These are phyloP conservation scores for Dromaius novaehollandiae DNA, from an alignment of 2,113 vertebrate species.

Conservation along the genomic window DNA sequence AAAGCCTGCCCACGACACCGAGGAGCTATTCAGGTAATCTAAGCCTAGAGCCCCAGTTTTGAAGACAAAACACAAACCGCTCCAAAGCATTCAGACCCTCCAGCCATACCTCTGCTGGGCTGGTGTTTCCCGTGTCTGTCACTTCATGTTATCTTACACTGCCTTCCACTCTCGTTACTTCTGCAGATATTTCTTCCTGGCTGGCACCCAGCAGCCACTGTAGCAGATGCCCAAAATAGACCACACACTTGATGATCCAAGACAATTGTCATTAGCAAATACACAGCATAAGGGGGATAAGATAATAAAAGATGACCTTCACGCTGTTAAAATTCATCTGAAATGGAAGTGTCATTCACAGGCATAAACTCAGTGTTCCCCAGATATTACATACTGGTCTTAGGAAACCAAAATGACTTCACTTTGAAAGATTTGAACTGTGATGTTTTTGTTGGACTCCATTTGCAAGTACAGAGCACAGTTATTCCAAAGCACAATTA, in stretches of 20 bases:
- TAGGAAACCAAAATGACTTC: not conserved
- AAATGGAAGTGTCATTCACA: not conserved
- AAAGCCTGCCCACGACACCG: not conserved
- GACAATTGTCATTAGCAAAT: not conserved
- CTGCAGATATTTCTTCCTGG: not conserved
- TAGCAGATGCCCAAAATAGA: conserved; percentile 14
- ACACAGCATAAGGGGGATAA: not conserved
- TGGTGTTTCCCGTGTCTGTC: not conserved
- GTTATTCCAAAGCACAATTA: not conserved
- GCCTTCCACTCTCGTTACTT: not conserved
- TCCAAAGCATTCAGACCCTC: not conserved
- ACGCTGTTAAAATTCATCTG: not conserved
- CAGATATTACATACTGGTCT: not conserved
- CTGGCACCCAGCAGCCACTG: not conserved
- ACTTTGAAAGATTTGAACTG: not conserved
- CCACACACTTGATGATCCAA: not conserved
- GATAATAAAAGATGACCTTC: not conserved
- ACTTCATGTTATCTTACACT: not conserved
- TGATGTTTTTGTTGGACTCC: not conserved
- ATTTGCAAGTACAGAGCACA: not conserved
- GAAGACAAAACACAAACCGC: not conserved
- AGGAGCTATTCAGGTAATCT: not conserved
- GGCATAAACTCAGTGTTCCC: not conserved
- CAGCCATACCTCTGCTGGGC: not conserved
- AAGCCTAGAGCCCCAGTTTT: not conserved